Conservation (phyloP, 2,888 invertebrate genomes). For the Graphium colonna region DNA sequence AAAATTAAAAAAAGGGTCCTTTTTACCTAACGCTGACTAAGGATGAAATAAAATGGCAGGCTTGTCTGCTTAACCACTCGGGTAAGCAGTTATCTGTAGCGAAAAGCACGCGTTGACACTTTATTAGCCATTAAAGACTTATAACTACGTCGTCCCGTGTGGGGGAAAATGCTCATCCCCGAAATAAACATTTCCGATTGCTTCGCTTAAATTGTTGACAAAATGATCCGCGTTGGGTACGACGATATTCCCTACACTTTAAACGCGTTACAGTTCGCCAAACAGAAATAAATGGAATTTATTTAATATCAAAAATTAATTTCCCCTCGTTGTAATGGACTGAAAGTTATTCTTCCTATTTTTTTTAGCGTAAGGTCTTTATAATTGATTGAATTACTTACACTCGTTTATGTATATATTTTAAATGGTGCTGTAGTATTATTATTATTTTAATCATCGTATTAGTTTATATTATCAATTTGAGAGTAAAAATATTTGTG, state of each 20-base stretch:
- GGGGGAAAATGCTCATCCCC: slow-evolving; percentile 53
- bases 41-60: background rate
- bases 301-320: slow-evolving; percentile 74
- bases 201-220: slow-evolving; percentile 72
- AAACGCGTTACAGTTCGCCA: slow-evolving; percentile 67
- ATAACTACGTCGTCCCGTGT: slow-evolving; percentile 67
- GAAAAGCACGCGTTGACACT: slow-evolving; percentile 63
- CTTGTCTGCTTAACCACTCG: slow-evolving; percentile 34
- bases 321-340: slow-evolving; percentile 56
- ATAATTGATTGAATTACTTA: background rate
- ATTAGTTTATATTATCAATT: background rate
- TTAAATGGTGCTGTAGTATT: background rate
- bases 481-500: background rate
- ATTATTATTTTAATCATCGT: background rate
- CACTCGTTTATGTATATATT: background rate
- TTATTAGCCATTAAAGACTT: slow-evolving; percentile 74
- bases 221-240: slow-evolving; percentile 63
- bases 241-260: slow-evolving; percentile 54
- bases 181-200: slow-evolving; percentile 76
- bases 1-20: slow-evolving; percentile 16
- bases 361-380: background rate
- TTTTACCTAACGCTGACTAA: no score
- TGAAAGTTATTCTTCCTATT: background rate
- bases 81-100: slow-evolving; percentile 61
- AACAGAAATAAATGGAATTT: slow-evolving; percentile 73